phyloP scores from a whole-genome alignment of 1,140 invertebrate species.

The Fragariocoptes setiger region DNA sequence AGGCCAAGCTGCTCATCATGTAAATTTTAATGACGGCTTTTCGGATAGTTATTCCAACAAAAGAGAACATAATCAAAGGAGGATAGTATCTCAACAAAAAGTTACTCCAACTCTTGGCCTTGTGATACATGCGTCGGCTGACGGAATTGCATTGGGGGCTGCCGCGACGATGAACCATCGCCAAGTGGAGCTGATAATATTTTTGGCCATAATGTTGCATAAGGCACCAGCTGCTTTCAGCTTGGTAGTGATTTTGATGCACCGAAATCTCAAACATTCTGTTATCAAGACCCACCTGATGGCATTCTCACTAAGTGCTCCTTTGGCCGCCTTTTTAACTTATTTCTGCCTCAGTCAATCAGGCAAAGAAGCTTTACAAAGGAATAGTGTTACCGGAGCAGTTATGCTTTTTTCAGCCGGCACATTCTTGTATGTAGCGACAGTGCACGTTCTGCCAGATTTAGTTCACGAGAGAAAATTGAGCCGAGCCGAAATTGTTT shows the following conservation, averaged over 20 bases:
- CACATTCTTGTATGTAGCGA: slow-evolving; percentile 92
- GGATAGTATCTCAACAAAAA: slow-evolving; percentile 21
- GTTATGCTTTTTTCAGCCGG: slow-evolving; percentile 95
- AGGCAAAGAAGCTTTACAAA: slow-evolving; percentile 33
- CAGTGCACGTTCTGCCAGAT: slow-evolving; percentile 87
- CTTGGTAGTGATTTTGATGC: slow-evolving; percentile 73
- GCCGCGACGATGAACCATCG: slow-evolving; percentile 73
- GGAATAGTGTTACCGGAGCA: slow-evolving; percentile 63
- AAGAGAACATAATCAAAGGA: background rate
- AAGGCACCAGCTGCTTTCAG: slow-evolving; percentile 96
- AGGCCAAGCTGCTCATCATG: too few species aligned
- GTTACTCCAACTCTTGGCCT: slow-evolving; percentile 75
- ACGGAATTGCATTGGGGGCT: slow-evolving; percentile 81
- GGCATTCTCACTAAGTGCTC: slow-evolving; percentile 76
- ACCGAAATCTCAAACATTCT: slow-evolving; percentile 63
- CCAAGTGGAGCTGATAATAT: slow-evolving; percentile 88
- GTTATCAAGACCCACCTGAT: slow-evolving; percentile 57
- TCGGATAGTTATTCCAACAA: background rate
- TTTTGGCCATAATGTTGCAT: slow-evolving; percentile 86
- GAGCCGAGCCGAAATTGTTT: slow-evolving; percentile 29
- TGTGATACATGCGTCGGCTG: slow-evolving; percentile 87
- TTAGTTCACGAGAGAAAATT: slow-evolving; percentile 19
- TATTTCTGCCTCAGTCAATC: slow-evolving; percentile 46
- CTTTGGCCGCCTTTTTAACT: slow-evolving; percentile 54
- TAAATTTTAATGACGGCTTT: too few species aligned